These are phyloP conservation scores for Tortrix viridana DNA, from an alignment of 2,888 invertebrate species.

Conservation along the genomic window DNA sequence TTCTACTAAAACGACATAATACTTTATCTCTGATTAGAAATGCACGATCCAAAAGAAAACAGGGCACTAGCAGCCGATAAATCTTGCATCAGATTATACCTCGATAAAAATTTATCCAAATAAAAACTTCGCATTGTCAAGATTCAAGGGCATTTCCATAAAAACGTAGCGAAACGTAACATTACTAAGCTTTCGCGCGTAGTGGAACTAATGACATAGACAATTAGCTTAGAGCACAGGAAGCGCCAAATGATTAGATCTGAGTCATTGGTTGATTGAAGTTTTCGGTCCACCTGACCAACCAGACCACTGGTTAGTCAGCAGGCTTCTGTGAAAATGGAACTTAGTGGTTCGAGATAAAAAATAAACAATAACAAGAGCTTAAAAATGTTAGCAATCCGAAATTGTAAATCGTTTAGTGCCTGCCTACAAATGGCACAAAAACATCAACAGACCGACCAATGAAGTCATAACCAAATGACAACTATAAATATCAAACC, in stretches of 20 bases:
- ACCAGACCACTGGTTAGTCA: slow-evolving; percentile 52
- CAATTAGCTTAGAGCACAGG: slow-evolving; percentile 71
- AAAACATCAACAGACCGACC: slow-evolving; percentile 55
- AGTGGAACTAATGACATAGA: slow-evolving; percentile 74
- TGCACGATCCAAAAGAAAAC: slow-evolving; percentile 50
- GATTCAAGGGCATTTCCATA: slow-evolving; percentile 50
- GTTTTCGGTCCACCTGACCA: slow-evolving; percentile 60
- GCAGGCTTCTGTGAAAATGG: slow-evolving; percentile 45
- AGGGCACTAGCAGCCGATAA: slow-evolving; percentile 46
- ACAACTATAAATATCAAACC: slow-evolving; percentile 71
- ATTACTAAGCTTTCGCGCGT: slow-evolving; percentile 61
- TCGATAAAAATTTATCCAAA: slow-evolving; percentile 8
- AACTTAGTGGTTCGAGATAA: slow-evolving; percentile 31
- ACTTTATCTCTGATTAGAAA: not conserved
- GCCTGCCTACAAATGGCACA: slow-evolving; percentile 40
- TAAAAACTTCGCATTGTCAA: slow-evolving; percentile 9
- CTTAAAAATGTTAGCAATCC: slow-evolving; percentile 37
- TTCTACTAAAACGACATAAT: too few species aligned
- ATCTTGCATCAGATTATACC: slow-evolving; percentile 12
- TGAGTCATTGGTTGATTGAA: slow-evolving; percentile 63
- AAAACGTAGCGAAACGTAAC: slow-evolving; percentile 57
- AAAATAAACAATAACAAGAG: slow-evolving; percentile 17
- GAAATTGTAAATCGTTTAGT: slow-evolving; percentile 2
- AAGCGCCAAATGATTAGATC: slow-evolving; percentile 72
- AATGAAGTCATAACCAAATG: slow-evolving; percentile 76